These are phyloP conservation scores for Trichomycterus rosablanca DNA, from an alignment of 2,113 vertebrate genomes.

Conservation along the genomic window DNA sequence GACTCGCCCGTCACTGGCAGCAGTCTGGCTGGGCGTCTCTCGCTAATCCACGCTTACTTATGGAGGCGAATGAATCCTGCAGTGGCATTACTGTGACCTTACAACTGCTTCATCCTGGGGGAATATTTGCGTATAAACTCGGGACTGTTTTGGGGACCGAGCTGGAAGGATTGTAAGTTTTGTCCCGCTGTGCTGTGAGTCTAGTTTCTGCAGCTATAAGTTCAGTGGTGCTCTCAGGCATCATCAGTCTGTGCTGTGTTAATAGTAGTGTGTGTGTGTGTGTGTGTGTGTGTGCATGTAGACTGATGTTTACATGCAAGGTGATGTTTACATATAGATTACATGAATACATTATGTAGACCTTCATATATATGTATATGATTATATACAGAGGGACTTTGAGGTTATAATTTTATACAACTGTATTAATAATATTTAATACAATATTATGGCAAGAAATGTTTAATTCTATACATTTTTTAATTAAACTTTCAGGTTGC, in stretches of 20 bases:
- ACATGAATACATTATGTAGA: too few relatives aligned
- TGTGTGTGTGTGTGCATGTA: neutral
- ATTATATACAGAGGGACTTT: too few relatives aligned
- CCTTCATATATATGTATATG: too few relatives aligned
- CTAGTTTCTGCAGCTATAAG: conserved; percentile 52
- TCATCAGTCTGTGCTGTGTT: conserved; percentile 2
- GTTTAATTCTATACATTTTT: neutral
- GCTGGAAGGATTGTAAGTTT: conserved; percentile 55
- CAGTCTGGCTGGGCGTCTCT: conserved; percentile 38
- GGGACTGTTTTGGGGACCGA: conserved; percentile 13
- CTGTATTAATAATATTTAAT: too few relatives aligned
- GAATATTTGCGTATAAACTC: conserved; percentile 23
- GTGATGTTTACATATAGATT: neutral
- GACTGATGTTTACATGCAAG: neutral
- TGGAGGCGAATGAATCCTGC: conserved; percentile 39
- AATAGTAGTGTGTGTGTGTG: neutral
- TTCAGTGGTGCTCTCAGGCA: conserved; percentile 42
- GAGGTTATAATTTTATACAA: too few relatives aligned
- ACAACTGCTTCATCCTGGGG: neutral
- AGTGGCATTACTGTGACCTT: conserved; percentile 19
- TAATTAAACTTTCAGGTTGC: conserved; percentile 39
- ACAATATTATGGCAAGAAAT: too few relatives aligned
- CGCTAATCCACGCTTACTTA: conserved; percentile 47
- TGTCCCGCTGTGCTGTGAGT: conserved; percentile 13
- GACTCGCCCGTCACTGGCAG: conserved; percentile 11